phyloP scores from a whole-genome alignment of 1,140 invertebrate species.

The Eciton burchellii region DNA sequence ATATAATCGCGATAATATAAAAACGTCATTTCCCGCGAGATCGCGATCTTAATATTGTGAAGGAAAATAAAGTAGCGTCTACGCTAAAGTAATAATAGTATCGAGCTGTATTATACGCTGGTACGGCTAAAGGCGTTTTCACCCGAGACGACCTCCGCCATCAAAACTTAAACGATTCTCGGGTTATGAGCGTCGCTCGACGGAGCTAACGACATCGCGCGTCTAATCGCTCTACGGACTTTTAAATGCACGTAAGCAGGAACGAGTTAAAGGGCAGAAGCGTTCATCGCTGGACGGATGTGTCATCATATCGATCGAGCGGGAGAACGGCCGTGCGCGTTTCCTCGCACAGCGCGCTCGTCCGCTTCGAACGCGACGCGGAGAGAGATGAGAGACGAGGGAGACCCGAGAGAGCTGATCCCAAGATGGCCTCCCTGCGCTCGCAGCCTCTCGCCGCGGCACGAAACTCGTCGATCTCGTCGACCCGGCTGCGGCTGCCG shows the following conservation, averaged over 20 bases:
- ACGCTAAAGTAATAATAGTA: constrained; percentile 15
- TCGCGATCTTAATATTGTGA: not conserved
- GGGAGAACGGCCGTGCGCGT: constrained; percentile 6
- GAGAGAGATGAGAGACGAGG: constrained; percentile 60
- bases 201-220: constrained; percentile 53
- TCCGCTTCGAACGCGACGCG: too few species aligned
- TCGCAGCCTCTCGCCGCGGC: constrained; percentile 22
- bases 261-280: constrained; percentile 49
- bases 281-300: constrained; percentile 40
- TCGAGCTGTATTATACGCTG: constrained; percentile 33
- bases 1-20: constrained; percentile 25
- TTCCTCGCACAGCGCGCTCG: not conserved
- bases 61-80: constrained; percentile 3
- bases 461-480: constrained; percentile 51
- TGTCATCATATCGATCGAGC: constrained; percentile 42
- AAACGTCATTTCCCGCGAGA: constrained; percentile 15
- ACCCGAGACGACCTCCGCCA: constrained; percentile 9
- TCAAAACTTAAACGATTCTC: constrained; percentile 51
- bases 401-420: not conserved
- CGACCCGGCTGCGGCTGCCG: constrained; percentile 78
- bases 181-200: constrained; percentile 37
- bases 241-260: constrained; percentile 47
- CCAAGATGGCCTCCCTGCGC: constrained; percentile 31
- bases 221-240: constrained; percentile 51
- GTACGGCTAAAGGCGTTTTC: constrained; percentile 29